Conservation (phyloP, 1,140 invertebrate species). For the Octopus bimaculoides region DNA sequence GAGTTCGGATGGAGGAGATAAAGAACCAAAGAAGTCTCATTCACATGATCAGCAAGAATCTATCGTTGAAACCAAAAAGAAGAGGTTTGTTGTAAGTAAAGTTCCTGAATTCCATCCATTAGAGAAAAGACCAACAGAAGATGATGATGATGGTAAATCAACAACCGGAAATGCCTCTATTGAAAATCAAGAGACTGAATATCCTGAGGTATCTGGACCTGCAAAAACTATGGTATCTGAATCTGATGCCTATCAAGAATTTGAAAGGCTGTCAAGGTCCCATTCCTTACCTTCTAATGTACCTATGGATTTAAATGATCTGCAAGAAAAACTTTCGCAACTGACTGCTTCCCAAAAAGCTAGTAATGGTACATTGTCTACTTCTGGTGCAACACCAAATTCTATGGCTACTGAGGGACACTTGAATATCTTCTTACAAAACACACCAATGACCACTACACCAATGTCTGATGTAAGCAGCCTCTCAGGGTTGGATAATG, state of each 20-base stretch:
- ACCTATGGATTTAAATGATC: conserved; percentile 43
- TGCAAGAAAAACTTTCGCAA: conserved; percentile 41
- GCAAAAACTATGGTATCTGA: conserved; percentile 11
- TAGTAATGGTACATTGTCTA: conserved; percentile 6
- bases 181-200: conserved; percentile 26
- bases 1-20: conserved; percentile 15
- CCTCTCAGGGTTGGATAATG: not conserved
- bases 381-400: not conserved
- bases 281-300: conserved; percentile 26
- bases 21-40: conserved; percentile 15
- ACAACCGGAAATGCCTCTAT: conserved; percentile 29
- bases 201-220: conserved; percentile 17
- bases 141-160: conserved; percentile 38
- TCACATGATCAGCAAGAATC: conserved; percentile 19
- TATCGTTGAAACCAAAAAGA: conserved; percentile 42
- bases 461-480: conserved; percentile 4
- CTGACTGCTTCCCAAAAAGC: conserved; percentile 28
- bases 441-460: not conserved
- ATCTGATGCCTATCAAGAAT: conserved; percentile 26
- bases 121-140: conserved; percentile 42
- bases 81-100: conserved; percentile 41
- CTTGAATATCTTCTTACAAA: conserved; percentile 11
- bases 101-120: conserved; percentile 32
- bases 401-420: not conserved
- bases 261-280: conserved; percentile 26